Evolutionary conservation across 2,888 invertebrate genomes (phyloP), one percentile per base, ranked within the genome.

Genomic region (Drosophila pseudotakahashii): DNA sequence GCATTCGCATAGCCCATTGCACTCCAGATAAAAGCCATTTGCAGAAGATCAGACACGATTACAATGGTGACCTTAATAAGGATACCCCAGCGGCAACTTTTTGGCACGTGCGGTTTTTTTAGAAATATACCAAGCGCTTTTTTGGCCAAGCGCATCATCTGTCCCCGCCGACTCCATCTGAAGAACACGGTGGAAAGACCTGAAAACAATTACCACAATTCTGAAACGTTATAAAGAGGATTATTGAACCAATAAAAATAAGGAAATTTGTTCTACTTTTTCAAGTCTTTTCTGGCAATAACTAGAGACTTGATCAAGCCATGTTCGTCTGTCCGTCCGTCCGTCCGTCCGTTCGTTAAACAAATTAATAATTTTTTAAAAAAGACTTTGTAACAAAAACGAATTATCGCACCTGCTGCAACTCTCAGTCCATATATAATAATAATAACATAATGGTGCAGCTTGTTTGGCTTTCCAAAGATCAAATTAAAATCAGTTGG

Each of bases 101-200:
- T 44, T n/a, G 48, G 34, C 30, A 85, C 69, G 5, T 72, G 52
- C 0, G 88, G 82, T 9, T 53, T 70, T 9, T 23, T 19, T 19
- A 41, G 1, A 7, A 51, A 11, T 3, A 79, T 7, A 0, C 42
- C 42, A 0, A 76, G 58, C 37, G 62, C 45, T 7, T 32, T 37
- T 1, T 7, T 37, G 5, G 74, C 2, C 9, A 81, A 36, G 0
- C 16, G 6, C 7, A 76, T 13, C 5, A 88, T 9, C 13, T 50
- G 54, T 1, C 23, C 7, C 0, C 88, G 71, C 1, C 62, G 59
- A 14, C 50, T 53, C 81, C 81, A 82, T 16, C 89, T 75, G 34
- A 42, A 72, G 9, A 73, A 0, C 0, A 85, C 26, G 0, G 82
- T 74, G 9, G 16, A 0, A 5, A 14, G 1, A 1, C 42, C 60